A percentile compares a stretch with the other conserved stretches of the same genome.
phyloP scores from a whole-genome alignment of 2,888 invertebrate genomes.

The Lasioglossum zephyrum region DNA sequence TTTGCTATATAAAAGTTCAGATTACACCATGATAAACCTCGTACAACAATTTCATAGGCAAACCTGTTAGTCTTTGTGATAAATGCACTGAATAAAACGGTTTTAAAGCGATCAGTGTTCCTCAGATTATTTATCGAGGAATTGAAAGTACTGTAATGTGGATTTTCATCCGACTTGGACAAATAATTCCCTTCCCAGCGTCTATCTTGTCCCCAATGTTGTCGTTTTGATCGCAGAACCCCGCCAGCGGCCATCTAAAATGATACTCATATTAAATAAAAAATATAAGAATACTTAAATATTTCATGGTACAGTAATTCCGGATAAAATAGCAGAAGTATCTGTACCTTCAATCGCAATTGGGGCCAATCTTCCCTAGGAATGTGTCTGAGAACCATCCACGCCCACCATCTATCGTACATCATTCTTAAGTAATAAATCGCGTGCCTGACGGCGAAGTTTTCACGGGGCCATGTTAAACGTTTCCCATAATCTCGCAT shows the following conservation, averaged over 20 bases:
- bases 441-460: conserved; percentile 88
- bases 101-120: conserved; percentile 88
- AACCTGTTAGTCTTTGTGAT: conserved; percentile 82
- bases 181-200: conserved; percentile 95
- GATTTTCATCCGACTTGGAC: conserved; percentile 88
- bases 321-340: background rate
- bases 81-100: conserved; percentile 84
- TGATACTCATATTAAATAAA: conserved; percentile 13
- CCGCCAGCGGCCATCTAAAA: conserved; percentile 89
- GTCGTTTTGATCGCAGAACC: conserved; percentile 88
- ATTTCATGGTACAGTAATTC: background rate
- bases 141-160: conserved; percentile 88
- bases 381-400: conserved; percentile 92
- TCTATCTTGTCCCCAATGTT: conserved; percentile 90
- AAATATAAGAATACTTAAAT: background rate
- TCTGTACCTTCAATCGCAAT: conserved; percentile 89
- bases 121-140: conserved; percentile 89
- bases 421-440: conserved; percentile 87
- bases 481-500: conserved; percentile 91
- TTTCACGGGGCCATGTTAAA: conserved; percentile 93
- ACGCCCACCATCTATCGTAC: conserved; percentile 94
- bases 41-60: background rate
- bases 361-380: conserved; percentile 95
- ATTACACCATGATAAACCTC: background rate
- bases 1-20: background rate